Percentiles rank a stretch among this genome's conserved stretches.
These are phyloP conservation scores for Paramacrobiotus metropolitanus DNA, from an alignment of 1,140 invertebrate species.

Conservation along the genomic window DNA sequence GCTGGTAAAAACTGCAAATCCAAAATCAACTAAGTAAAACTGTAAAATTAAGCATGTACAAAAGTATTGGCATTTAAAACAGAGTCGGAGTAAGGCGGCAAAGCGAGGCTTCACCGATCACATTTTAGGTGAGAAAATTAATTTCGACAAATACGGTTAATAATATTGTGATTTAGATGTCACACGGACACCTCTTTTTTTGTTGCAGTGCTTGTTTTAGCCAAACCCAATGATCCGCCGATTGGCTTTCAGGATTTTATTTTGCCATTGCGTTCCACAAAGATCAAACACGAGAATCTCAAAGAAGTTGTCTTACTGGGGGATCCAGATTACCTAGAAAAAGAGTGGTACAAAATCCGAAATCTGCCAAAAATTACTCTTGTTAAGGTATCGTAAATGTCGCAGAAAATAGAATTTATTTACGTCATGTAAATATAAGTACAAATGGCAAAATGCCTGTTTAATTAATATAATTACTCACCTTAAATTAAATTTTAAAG, in stretches of 20 bases:
- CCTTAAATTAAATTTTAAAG: not conserved
- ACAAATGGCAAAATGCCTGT: not conserved
- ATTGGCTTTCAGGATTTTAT: not conserved
- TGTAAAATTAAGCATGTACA: too few relatives aligned
- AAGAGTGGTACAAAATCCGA: slow-evolving; percentile 1
- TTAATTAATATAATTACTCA: not conserved
- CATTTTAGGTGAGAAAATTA: too few relatives aligned
- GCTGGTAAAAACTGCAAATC: too few relatives aligned
- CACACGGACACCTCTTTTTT: too few relatives aligned
- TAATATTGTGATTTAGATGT: too few relatives aligned
- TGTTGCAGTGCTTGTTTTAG: not conserved
- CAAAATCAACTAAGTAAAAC: too few relatives aligned
- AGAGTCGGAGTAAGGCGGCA: not conserved
- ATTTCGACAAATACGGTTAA: too few relatives aligned
- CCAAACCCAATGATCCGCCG: not conserved
- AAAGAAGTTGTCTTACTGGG: slow-evolving; percentile 1
- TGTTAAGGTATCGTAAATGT: not conserved
- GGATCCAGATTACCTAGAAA: not conserved
- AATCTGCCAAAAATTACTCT: not conserved
- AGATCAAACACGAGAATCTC: not conserved
- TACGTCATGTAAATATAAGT: not conserved
- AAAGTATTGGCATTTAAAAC: too few relatives aligned
- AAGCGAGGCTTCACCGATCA: not conserved
- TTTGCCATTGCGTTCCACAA: not conserved
- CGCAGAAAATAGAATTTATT: not conserved